Evolutionary conservation across 2,113 vertebrate species (phyloP).

Genomic region (Scortum barcoo): DNA sequence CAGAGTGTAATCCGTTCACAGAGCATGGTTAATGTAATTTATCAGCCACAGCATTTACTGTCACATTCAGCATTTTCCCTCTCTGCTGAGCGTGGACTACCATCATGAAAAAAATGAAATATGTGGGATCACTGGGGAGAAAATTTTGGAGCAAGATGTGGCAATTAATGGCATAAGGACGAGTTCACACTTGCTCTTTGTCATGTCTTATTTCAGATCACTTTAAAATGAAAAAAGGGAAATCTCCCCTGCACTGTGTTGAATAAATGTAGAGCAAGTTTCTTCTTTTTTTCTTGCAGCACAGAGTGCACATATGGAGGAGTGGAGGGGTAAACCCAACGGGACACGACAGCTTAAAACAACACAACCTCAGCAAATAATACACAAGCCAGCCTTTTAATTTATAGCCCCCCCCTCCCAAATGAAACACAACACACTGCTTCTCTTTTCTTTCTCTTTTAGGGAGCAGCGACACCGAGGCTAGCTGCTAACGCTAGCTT

Average conservation of each 20-base stretch:
- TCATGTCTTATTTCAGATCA: not conserved
- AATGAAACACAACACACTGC: no score
- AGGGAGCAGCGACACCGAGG: conserved; percentile 38
- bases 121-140: not conserved
- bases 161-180: not conserved
- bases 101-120: not conserved
- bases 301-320: conserved; percentile 27
- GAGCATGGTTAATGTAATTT: not conserved
- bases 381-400: conserved; percentile 4
- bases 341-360: conserved; percentile 28
- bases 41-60: not conserved
- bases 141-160: not conserved
- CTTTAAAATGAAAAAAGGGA: no score
- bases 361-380: no score
- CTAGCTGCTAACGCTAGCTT: conserved; percentile 70
- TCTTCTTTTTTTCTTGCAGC: no score
- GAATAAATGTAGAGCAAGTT: conserved; percentile 39
- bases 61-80: not conserved
- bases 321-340: conserved; percentile 8
- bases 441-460: no score
- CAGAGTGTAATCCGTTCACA: not conserved
- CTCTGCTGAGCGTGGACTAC: not conserved
- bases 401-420: not conserved
- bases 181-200: not conserved
- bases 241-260: not conserved